These are phyloP conservation scores for Unio pictorum DNA, from an alignment of 2,888 invertebrate genomes.

Conservation along the genomic window DNA sequence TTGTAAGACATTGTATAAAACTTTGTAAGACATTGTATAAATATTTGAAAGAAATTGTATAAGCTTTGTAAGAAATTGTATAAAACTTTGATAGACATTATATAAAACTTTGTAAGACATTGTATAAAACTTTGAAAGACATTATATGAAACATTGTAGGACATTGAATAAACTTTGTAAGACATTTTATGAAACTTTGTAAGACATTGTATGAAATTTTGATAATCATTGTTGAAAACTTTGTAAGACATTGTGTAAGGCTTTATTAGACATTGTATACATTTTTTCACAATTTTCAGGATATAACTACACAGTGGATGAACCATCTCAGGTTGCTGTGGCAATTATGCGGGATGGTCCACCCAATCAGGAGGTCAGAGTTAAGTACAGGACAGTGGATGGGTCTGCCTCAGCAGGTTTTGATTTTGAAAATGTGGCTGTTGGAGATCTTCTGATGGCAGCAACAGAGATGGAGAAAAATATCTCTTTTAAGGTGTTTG, in stretches of 20 bases:
- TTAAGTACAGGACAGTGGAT: slow-evolving; percentile 62
- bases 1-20: no score
- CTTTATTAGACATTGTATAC: neutral
- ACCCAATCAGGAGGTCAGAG: slow-evolving; percentile 30
- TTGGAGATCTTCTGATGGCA: slow-evolving; percentile 50
- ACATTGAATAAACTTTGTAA: neutral
- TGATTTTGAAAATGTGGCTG: slow-evolving; percentile 51
- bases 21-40: neutral
- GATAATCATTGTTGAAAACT: no score
- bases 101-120: neutral
- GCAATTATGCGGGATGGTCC: slow-evolving; percentile 58
- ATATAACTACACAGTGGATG: slow-evolving; percentile 33
- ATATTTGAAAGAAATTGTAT: neutral
- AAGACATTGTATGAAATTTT: neutral
- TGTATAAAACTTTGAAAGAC: neutral
- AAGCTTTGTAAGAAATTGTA: neutral
- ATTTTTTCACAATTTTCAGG: slow-evolving; percentile 32
- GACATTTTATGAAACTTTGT: neutral
- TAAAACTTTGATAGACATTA: neutral
- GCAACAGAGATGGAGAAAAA: slow-evolving; percentile 51
- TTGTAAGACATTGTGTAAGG: neutral
- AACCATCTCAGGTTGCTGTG: slow-evolving; percentile 50
- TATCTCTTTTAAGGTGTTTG: slow-evolving; percentile 50
- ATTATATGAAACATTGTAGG: neutral
- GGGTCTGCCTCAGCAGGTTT: slow-evolving; percentile 51